Conservation (phyloP, 53 echinoderm and acorn worm genomes). For the Crossaster papposus region DNA sequence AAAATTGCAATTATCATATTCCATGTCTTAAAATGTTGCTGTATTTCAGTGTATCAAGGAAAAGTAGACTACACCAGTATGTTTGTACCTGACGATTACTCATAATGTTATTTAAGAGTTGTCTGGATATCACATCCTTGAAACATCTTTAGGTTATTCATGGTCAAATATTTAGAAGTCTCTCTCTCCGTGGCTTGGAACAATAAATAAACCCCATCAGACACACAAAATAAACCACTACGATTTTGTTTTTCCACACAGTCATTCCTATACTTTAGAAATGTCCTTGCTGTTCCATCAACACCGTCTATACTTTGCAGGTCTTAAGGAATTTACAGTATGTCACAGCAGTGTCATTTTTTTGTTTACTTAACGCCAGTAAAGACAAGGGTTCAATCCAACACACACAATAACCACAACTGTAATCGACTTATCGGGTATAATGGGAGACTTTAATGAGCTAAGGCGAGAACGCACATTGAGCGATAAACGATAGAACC, state of each 20-base stretch:
- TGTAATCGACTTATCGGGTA: no score
- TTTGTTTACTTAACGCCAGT: constrained; percentile 24
- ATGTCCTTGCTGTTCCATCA: constrained; percentile 24
- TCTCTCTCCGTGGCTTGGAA: constrained; percentile 16
- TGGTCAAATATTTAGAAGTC: constrained; percentile 3
- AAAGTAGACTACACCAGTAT: constrained; percentile 13
- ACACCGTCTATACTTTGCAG: not conserved
- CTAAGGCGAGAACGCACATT: no score
- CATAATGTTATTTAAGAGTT: not conserved
- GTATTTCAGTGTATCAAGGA: constrained; percentile 16
- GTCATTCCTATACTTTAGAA: constrained; percentile 20
- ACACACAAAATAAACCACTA: constrained; percentile 14
- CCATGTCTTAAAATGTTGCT: not conserved
- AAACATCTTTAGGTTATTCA: constrained; percentile 18
- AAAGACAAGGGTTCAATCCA: no score
- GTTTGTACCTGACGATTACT: constrained; percentile 1
- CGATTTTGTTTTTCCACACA: not conserved
- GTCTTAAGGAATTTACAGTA: constrained; percentile 22
- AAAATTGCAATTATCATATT: not conserved
- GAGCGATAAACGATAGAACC: no score
- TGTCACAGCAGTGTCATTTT: constrained; percentile 2
- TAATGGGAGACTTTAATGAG: no score
- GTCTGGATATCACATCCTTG: constrained; percentile 16
- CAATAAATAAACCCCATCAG: constrained; percentile 32
- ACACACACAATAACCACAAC: no score